Percentiles rank a stretch among this genome's conserved stretches.
Evolutionary conservation across 35 echinoderm and acorn worm species (phyloP).

Genomic region (Eucidaris tribuloides): DNA sequence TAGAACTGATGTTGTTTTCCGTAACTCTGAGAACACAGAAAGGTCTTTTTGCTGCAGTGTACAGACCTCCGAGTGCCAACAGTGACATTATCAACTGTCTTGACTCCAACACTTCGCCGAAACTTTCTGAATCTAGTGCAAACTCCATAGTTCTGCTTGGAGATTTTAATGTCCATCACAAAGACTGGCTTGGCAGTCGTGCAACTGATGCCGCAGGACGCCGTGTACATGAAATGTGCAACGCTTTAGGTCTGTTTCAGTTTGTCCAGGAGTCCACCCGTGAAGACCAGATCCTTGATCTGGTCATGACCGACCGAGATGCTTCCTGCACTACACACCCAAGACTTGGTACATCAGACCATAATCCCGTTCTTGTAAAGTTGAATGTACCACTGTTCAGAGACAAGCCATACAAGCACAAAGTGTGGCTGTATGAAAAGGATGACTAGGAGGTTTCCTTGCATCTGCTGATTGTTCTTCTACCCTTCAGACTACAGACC

Average conservation of each 20-base stretch:
- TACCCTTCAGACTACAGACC: background rate
- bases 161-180: slow-evolving; percentile 74
- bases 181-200: slow-evolving; percentile 61
- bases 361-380: slow-evolving; percentile 42
- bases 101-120: slow-evolving; percentile 30
- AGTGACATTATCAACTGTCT: slow-evolving; percentile 57
- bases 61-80: slow-evolving; percentile 62
- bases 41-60: slow-evolving; percentile 38
- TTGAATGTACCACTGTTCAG: background rate
- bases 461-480: background rate
- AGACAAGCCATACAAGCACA: slow-evolving; percentile 14
- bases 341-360: slow-evolving; percentile 52
- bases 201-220: slow-evolving; percentile 55
- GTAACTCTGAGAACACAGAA: slow-evolving; percentile 45
- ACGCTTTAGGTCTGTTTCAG: slow-evolving; percentile 34
- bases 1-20: slow-evolving; percentile 50
- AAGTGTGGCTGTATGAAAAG: slow-evolving; percentile 25
- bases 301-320: slow-evolving; percentile 44
- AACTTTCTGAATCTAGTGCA: slow-evolving; percentile 31
- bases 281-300: slow-evolving; percentile 62
- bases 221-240: slow-evolving; percentile 37
- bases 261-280: slow-evolving; percentile 57
- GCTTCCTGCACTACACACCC: slow-evolving; percentile 1
- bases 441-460: slow-evolving; percentile 27
- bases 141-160: slow-evolving; percentile 53